These are phyloP conservation scores for Mirounga angustirostris DNA, from an alignment of 2,113 vertebrate species.

Conservation along the genomic window DNA sequence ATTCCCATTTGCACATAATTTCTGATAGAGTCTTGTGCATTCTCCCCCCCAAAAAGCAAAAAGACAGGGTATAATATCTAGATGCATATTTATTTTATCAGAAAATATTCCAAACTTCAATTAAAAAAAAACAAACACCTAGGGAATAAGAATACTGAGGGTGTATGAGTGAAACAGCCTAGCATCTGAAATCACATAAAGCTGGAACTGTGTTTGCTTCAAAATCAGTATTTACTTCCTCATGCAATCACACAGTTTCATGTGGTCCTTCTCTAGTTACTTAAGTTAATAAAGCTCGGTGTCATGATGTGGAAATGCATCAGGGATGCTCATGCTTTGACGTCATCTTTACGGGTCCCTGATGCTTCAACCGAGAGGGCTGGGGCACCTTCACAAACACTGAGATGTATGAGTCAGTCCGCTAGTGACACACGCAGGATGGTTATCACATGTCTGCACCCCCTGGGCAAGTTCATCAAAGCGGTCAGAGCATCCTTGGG, in stretches of 20 bases:
- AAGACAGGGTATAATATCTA: not conserved
- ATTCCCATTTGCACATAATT: not conserved
- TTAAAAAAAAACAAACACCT: not conserved
- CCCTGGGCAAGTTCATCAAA: not conserved
- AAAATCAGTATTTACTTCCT: not conserved
- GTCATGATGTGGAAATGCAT: not conserved
- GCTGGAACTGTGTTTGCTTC: not conserved
- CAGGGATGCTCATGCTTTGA: accelerated
- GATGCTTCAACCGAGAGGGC: not conserved
- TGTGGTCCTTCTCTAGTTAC: not conserved
- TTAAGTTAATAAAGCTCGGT: not conserved
- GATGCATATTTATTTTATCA: not conserved
- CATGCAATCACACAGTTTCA: not conserved
- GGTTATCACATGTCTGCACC: not conserved
- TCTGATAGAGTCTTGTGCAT: not conserved
- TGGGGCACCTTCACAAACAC: not conserved
- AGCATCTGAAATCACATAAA: not conserved
- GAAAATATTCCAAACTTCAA: not conserved
- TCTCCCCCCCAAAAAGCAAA: not conserved
- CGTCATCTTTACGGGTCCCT: not conserved
- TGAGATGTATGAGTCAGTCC: not conserved
- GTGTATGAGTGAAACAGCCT: not conserved
- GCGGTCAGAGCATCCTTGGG: too few species aligned
- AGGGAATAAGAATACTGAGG: not conserved
- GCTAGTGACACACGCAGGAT: not conserved